Evolutionary conservation across 2,888 invertebrate genomes (phyloP), one percentile per base, ranked within the genome.

Genomic region (Melanostoma scalare): DNA sequence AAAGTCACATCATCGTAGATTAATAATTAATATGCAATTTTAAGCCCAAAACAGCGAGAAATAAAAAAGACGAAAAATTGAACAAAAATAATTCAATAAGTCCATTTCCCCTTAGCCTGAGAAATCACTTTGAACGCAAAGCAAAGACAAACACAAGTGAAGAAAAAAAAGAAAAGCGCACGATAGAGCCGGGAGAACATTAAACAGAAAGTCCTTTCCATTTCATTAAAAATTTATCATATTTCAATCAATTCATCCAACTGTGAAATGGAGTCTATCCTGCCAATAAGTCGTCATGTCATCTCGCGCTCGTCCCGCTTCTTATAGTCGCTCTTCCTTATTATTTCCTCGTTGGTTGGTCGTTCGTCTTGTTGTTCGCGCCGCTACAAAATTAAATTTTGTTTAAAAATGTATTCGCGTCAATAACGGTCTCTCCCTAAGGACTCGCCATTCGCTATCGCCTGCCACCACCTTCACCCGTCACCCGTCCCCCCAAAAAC

Each of bases 111-210:
- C 77, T 65, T 9, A 61, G 35, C 6, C 68, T 20, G 20, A 20
- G 20, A 9, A 44, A 35, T 50, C 38, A 2, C 31, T 50, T 50
- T 38, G 40, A 44, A 52, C 42, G 33, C 72, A 20, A 1, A 20
- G 20, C 46, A 20, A 58, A 58, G 58, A 36, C 63, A 58, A 74
- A 63, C 52, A 44, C 10, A 87, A 87, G 86, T 74, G 65, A 72
- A 48, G 78, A 73, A 82, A 76, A 61, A 82, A 86, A 88, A 88
- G 88, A 87, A 88, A 87, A 87, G 87, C 81, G 84, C 79, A 76
- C 20, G 20, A 20, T 20, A 20, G 20, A 20, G 20, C 20, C 20
- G 20, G 20, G 10, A 85, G 84, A 85, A 85, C 86, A 67, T 67
- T 75, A 82, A 76, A 81, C 72, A 76, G 69, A 84, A 84, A 82